Evolutionary conservation across 2,797 vertebrate species (phyloP).

Genomic region (Crocodylus rhombifer): DNA sequence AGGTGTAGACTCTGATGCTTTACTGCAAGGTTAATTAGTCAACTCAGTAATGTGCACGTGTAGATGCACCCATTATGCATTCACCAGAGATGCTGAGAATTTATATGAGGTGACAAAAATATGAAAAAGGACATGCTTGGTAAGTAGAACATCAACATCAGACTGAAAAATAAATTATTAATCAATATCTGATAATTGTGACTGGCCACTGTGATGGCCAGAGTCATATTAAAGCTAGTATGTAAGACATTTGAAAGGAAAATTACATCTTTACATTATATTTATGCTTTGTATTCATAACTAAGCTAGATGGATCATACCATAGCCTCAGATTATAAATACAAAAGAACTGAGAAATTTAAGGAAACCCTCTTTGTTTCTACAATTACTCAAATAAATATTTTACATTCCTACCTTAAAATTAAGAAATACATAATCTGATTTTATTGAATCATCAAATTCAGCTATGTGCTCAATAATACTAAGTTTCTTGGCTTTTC

Average conservation of each 20-base stretch:
- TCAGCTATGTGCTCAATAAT: constrained; percentile 25
- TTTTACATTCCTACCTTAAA: constrained; percentile 11
- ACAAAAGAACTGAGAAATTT: constrained; percentile 52
- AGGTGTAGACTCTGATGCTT: neutral
- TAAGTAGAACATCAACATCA: constrained; percentile 32
- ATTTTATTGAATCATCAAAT: constrained; percentile 15
- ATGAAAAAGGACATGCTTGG: constrained; percentile 8
- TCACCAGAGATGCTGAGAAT: constrained; percentile 39
- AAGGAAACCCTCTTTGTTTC: constrained; percentile 43
- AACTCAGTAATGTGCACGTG: no score
- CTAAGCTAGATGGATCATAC: constrained; percentile 67
- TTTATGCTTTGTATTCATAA: constrained; percentile 61
- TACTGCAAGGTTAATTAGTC: no score
- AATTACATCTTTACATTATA: constrained; percentile 27
- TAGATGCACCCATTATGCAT: neutral
- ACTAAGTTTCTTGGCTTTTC: constrained; percentile 10
- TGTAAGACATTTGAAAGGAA: constrained; percentile 25
- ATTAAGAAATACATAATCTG: neutral
- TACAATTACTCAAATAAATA: constrained; percentile 61
- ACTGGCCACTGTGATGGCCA: constrained; percentile 13
- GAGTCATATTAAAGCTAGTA: constrained; percentile 1
- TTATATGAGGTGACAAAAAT: neutral
- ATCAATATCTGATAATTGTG: constrained; percentile 51
- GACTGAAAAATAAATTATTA: constrained; percentile 58
- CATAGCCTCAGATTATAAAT: constrained; percentile 69